Percentiles rank a stretch among this genome's conserved stretches.
These are phyloP conservation scores for Yponomeuta evonymella DNA, from an alignment of 2,888 invertebrate genomes.

Conservation along the genomic window DNA sequence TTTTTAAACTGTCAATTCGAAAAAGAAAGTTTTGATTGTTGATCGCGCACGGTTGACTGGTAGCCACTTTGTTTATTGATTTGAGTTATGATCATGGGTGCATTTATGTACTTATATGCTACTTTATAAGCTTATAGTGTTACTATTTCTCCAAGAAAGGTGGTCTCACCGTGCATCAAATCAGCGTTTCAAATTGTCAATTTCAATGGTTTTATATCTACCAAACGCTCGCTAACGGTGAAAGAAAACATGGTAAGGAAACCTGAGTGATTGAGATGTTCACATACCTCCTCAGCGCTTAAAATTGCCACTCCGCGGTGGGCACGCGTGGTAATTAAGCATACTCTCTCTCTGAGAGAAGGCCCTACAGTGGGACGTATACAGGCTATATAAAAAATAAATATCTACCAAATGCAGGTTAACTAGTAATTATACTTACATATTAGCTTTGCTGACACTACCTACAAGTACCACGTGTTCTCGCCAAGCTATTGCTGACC, in stretches of 20 bases:
- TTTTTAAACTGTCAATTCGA: slow-evolving; percentile 6
- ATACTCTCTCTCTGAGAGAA: too few species aligned
- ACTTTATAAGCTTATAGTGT: neutral
- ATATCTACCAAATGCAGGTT: too few species aligned
- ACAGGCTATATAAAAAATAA: neutral
- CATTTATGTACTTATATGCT: neutral
- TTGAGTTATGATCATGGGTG: neutral
- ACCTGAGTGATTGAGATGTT: too few species aligned
- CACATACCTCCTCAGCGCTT: too few species aligned
- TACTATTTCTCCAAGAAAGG: too few species aligned
- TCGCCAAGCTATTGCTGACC: slow-evolving; percentile 11
- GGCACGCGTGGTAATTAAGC: too few species aligned
- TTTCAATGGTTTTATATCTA: too few species aligned
- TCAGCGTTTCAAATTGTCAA: too few species aligned
- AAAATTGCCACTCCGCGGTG: too few species aligned
- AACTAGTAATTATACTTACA: neutral
- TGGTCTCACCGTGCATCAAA: too few species aligned
- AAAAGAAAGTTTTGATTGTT: slow-evolving; percentile 8
- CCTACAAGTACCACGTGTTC: slow-evolving; percentile 24
- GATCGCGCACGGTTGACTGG: neutral
- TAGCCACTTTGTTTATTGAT: neutral
- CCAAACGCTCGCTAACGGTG: too few species aligned
- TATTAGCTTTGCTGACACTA: slow-evolving; percentile 21
- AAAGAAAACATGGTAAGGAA: too few species aligned
- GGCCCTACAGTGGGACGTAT: neutral